A percentile compares a stretch with the other conserved stretches of the same genome.
Conservation (phyloP, 30 jellyfish, hydroid and myxozoan genomes). For the Chrysaora quinquecirrha region DNA sequence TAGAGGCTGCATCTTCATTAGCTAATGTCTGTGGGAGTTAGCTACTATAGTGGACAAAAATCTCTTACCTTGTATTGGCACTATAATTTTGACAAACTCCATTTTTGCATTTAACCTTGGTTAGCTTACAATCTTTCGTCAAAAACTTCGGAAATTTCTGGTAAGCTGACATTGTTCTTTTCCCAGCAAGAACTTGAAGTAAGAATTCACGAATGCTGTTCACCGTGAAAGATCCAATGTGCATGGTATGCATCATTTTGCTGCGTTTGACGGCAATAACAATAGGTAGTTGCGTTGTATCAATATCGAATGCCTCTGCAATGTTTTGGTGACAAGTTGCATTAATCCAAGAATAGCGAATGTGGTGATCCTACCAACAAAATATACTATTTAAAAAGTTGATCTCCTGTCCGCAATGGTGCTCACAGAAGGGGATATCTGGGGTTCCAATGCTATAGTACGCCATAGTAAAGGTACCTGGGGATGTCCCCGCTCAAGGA, state of each 20-base stretch:
- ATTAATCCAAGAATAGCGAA: conserved; percentile 80
- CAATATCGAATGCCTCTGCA: conserved; percentile 66
- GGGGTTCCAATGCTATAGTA: too few species aligned
- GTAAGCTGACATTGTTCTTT: conserved; percentile 16
- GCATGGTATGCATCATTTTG: conserved; percentile 17
- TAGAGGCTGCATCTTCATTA: too few species aligned
- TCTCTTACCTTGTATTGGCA: not conserved
- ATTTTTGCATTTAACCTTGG: conserved; percentile 24
- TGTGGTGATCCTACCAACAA: conserved; percentile 56
- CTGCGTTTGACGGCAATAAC: conserved; percentile 52
- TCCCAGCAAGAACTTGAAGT: conserved; percentile 52
- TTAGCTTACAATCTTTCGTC: conserved; percentile 45
- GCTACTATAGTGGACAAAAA: too few species aligned
- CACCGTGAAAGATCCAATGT: conserved; percentile 55
- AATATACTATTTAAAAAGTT: too few species aligned
- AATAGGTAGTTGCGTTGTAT: conserved; percentile 51
- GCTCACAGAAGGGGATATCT: too few species aligned
- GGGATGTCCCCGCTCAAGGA: too few species aligned
- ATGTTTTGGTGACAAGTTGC: conserved; percentile 60
- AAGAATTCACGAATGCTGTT: conserved; percentile 49
- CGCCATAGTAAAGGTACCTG: too few species aligned
- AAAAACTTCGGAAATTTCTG: conserved; percentile 50
- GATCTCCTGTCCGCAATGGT: too few species aligned
- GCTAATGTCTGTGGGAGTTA: too few species aligned
- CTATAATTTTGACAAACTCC: conserved; percentile 34